Conservation (phyloP, 1,140 invertebrate genomes). For the Brachionus rubens region DNA sequence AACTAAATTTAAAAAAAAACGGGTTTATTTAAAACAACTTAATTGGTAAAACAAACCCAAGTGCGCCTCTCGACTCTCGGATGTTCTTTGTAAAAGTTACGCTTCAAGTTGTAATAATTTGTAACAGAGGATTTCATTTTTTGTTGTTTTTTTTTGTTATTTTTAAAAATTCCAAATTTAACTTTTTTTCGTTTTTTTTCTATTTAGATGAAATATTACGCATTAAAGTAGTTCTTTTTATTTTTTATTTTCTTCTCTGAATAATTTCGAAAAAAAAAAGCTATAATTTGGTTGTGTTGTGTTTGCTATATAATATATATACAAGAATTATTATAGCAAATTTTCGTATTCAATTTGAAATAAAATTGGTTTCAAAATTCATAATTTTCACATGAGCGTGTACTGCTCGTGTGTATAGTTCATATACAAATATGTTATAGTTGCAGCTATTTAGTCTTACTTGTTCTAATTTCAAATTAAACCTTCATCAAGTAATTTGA, state of each 20-base stretch:
- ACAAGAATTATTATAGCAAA: slow-evolving; percentile 8
- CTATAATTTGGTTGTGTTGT: too few relatives aligned
- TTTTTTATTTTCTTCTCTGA: not conserved
- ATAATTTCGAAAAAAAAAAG: slow-evolving; percentile 38
- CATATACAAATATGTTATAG: not conserved
- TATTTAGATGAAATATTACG: slow-evolving; percentile 36
- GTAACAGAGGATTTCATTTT: slow-evolving; percentile 32
- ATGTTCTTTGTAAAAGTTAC: slow-evolving; percentile 42
- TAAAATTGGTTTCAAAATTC: not conserved
- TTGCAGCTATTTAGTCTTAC: not conserved
- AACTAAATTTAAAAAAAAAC: not conserved
- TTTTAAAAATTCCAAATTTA: too few relatives aligned
- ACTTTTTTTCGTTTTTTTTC: too few relatives aligned
- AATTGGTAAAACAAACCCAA: not conserved
- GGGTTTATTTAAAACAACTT: not conserved
- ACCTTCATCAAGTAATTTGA: too few relatives aligned
- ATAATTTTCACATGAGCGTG: slow-evolving; percentile 2
- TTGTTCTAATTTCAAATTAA: too few relatives aligned
- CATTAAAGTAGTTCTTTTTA: not conserved
- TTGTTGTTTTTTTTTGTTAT: not conserved
- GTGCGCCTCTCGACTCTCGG: slow-evolving; percentile 25
- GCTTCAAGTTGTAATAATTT: slow-evolving; percentile 30
- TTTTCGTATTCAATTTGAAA: slow-evolving; percentile 22
- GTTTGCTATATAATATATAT: not conserved
- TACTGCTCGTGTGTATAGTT: not conserved